phyloP scores from a whole-genome alignment of 2,113 vertebrate genomes.

The Ciconia boyciana region DNA sequence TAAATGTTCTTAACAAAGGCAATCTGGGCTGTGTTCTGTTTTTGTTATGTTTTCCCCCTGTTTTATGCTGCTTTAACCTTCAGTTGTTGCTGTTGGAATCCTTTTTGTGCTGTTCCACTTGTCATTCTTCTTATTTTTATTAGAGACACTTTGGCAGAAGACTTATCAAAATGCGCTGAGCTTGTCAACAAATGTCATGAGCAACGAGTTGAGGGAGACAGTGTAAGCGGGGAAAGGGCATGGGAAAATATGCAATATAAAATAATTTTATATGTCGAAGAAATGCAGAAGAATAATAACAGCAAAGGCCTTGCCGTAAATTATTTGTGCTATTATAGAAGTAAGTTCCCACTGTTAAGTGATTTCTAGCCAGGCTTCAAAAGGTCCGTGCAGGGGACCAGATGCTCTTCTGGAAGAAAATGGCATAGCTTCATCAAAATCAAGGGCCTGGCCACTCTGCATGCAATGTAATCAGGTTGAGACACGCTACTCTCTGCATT shows the following conservation, averaged over 20 bases:
- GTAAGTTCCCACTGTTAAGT: not conserved
- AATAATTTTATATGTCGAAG: constrained; percentile 31
- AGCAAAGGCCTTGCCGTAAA: not conserved
- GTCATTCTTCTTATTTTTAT: constrained; percentile 65
- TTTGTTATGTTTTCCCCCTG: constrained; percentile 50
- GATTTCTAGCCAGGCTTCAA: not conserved
- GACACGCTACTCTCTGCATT: fast-evolving
- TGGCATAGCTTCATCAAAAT: not conserved
- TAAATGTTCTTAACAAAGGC: constrained; percentile 37
- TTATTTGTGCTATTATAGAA: not conserved
- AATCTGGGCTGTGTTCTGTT: constrained; percentile 31
- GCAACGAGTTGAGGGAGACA: constrained; percentile 48
- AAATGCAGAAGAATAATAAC: constrained; percentile 36
- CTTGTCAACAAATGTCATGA: constrained; percentile 64
- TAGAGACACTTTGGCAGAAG: constrained; percentile 49
- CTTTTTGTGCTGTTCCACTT: constrained; percentile 17
- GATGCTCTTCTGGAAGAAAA: not conserved
- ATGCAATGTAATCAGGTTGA: not conserved
- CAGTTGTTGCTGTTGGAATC: constrained; percentile 62
- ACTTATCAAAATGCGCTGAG: constrained; percentile 67
- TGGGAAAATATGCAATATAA: constrained; percentile 68
- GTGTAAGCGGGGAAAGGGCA: constrained; percentile 43
- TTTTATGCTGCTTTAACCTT: constrained; percentile 64
- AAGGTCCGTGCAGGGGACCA: not conserved
- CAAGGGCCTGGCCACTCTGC: not conserved